A percentile compares a stretch with the other conserved stretches of the same genome.
Evolutionary conservation across 2,888 invertebrate genomes (phyloP).

Genomic region (Chrysina gloriosa): DNA sequence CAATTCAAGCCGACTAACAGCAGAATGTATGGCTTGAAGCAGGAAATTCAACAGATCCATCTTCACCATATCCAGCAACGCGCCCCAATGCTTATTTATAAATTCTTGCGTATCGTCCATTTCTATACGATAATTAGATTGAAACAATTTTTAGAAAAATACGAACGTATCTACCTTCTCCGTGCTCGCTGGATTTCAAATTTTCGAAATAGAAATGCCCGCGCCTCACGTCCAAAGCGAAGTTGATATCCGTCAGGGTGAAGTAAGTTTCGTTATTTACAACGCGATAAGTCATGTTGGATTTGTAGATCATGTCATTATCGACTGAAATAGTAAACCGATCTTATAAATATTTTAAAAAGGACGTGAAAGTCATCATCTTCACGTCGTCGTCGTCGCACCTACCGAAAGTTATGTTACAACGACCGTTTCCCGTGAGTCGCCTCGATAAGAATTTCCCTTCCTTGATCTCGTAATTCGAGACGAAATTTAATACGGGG

Average conservation of each 20-base stretch:
- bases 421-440: not conserved
- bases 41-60: not conserved
- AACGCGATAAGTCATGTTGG: not conserved
- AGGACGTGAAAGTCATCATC: not conserved
- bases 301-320: not conserved
- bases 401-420: not conserved
- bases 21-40: not conserved
- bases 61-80: not conserved
- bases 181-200: not conserved
- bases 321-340: not conserved
- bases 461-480: not conserved
- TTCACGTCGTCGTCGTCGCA: not conserved
- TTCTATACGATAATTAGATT: too few species aligned
- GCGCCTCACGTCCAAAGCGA: not conserved
- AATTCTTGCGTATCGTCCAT: constrained; percentile 21
- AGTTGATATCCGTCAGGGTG: not conserved
- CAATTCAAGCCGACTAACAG: too few species aligned
- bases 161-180: not conserved
- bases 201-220: not conserved
- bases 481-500: not conserved
- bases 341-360: not conserved
- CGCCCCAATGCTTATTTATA: constrained; percentile 13
- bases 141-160: not conserved
- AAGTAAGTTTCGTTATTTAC: not conserved
- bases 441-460: not conserved